Conservation (phyloP, 2,113 vertebrate genomes). For the Tetrao urogallus region DNA sequence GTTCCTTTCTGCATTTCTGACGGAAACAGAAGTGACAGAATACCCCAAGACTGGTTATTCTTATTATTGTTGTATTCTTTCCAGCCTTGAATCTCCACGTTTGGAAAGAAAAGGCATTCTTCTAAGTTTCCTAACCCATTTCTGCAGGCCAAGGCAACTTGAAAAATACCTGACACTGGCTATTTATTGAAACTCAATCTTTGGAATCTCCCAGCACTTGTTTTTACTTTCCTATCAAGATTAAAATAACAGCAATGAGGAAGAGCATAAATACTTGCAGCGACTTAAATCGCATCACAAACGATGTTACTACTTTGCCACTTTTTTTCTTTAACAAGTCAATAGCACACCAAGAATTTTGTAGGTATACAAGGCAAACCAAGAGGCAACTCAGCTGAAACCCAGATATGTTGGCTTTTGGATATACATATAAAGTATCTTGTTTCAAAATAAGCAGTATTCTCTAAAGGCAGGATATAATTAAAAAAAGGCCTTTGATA, state of each 20-base stretch:
- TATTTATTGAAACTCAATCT: background rate
- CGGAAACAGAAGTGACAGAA: conserved; percentile 22
- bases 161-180: conserved; percentile 1
- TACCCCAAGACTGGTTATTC: background rate
- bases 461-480: background rate
- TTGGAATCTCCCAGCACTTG: background rate
- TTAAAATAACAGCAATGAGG: background rate
- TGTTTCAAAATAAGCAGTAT: conserved; percentile 24
- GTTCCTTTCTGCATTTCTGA: background rate
- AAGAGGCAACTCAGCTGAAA: conserved; percentile 12
- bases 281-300: background rate
- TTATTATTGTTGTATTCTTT: conserved; percentile 53
- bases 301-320: background rate
- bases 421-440: background rate
- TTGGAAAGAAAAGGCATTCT: conserved; percentile 37
- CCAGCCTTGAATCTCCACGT: conserved; percentile 19
- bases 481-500: background rate
- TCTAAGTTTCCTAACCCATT: background rate
- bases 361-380: background rate
- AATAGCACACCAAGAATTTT: background rate
- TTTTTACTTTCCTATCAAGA: background rate
- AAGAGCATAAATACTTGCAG: background rate
- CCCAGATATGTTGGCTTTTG: background rate
- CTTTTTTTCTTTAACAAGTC: background rate
- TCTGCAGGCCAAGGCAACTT: conserved; percentile 4